These are phyloP conservation scores for Chiloscyllium punctatum DNA, from an alignment of 2,797 vertebrate species.

Conservation along the genomic window DNA sequence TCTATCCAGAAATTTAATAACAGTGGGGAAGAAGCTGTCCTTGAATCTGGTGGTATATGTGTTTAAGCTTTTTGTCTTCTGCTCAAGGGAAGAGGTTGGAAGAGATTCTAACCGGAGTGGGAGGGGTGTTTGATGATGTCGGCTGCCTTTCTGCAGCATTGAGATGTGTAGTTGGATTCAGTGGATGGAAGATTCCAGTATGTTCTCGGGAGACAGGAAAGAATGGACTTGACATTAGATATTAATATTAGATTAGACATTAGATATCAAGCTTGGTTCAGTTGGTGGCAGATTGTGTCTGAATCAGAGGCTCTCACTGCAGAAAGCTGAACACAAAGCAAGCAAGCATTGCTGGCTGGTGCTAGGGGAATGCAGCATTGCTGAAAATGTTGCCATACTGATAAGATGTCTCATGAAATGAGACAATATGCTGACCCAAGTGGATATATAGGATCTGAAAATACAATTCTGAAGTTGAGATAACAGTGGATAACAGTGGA, in stretches of 20 bases:
- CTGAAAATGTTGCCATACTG: not conserved
- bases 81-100: too few relatives aligned
- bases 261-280: not conserved
- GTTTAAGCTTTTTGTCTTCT: too few relatives aligned
- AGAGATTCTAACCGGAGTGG: too few relatives aligned
- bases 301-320: not conserved
- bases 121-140: too few relatives aligned
- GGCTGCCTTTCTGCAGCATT: too few relatives aligned
- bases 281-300: not conserved
- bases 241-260: too few relatives aligned
- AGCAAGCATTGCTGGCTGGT: not conserved
- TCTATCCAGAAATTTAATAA: too few relatives aligned
- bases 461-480: not conserved
- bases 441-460: not conserved
- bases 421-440: not conserved
- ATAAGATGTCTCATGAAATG: not conserved
- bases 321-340: not conserved
- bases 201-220: too few relatives aligned
- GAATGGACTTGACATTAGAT: not conserved
- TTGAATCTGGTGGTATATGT: too few relatives aligned
- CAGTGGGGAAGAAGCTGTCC: too few relatives aligned
- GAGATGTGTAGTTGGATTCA: too few relatives aligned
- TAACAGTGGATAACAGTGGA: not conserved
- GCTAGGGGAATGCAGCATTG: not conserved
- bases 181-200: too few relatives aligned